Percentiles rank a stretch among this genome's conserved stretches.
Conservation (phyloP, 92 coral and sea anemone genomes). For the Metridium senile region DNA sequence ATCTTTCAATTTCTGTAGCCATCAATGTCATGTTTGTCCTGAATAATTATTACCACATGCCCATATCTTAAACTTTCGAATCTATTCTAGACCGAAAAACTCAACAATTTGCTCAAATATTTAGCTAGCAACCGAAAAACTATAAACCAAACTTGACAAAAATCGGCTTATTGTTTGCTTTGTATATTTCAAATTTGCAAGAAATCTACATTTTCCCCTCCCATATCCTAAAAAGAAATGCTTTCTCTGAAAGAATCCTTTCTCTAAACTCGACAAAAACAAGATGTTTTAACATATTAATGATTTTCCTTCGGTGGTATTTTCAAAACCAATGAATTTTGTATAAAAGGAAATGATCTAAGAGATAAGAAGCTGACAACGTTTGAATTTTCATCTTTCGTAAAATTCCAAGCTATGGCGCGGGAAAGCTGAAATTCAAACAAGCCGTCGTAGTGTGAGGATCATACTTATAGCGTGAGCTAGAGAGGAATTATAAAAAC, state of each 20-base stretch:
- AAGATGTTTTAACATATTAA: too few relatives aligned
- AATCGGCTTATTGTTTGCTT: not conserved
- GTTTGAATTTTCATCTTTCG: not conserved
- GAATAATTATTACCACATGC: not conserved
- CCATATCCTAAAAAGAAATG: not conserved
- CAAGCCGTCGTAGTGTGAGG: not conserved
- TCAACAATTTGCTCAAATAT: not conserved
- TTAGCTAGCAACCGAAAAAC: not conserved
- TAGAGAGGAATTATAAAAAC: not conserved
- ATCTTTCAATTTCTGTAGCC: not conserved
- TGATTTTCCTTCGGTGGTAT: not conserved
- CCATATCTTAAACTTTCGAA: too few relatives aligned
- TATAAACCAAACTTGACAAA: not conserved
- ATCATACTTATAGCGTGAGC: not conserved
- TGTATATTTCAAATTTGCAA: not conserved
- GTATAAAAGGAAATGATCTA: too few relatives aligned
- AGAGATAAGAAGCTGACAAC: too few relatives aligned
- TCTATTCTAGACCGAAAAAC: too few relatives aligned
- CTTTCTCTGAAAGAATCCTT: not conserved
- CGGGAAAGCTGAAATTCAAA: conserved; percentile 8
- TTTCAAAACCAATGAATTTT: not conserved
- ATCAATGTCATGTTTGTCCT: not conserved
- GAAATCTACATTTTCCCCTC: conserved; percentile 11
- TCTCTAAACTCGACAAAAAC: not conserved
- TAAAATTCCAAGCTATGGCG: not conserved